Conservation (phyloP, 1,140 invertebrate species). For the Diachasmimorpha longicaudata region DNA sequence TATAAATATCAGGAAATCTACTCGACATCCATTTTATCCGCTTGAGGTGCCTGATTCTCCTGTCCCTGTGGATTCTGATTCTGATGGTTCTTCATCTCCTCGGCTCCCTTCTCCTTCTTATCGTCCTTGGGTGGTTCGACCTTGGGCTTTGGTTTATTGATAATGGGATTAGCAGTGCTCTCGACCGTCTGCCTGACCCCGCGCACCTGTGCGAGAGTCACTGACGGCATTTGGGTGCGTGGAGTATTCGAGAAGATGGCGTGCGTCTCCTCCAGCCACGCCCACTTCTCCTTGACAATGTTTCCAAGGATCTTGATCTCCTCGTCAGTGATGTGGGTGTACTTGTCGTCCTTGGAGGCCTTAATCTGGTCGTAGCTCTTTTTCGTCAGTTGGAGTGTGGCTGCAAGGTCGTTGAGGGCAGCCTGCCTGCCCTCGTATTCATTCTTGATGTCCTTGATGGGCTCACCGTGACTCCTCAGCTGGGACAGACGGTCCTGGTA, state of each 20-base stretch:
- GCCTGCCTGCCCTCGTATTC: constrained; percentile 80
- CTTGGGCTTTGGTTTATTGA: constrained; percentile 88
- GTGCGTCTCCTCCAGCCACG: constrained; percentile 79
- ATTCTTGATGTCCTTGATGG: constrained; percentile 78
- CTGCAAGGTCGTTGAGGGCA: constrained; percentile 79
- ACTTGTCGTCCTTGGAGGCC: constrained; percentile 74
- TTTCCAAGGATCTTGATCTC: constrained; percentile 78
- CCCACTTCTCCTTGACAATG: constrained; percentile 62
- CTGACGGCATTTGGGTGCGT: constrained; percentile 71
- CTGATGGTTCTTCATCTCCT: constrained; percentile 49
- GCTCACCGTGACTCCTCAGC: constrained; percentile 77
- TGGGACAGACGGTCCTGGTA: constrained; percentile 55
- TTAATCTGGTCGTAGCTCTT: constrained; percentile 76
- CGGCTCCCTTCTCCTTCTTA: constrained; percentile 46
- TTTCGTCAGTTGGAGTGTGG: constrained; percentile 73
- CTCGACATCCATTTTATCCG: constrained; percentile 66
- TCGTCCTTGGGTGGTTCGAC: constrained; percentile 60
- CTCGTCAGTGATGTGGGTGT: constrained; percentile 79
- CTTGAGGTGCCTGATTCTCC: constrained; percentile 60
- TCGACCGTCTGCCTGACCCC: constrained; percentile 77
- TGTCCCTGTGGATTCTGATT: constrained; percentile 43
- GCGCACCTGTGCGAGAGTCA: constrained; percentile 79
- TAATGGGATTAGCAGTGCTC: constrained; percentile 71
- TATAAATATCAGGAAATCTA: constrained; percentile 23
- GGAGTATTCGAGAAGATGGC: constrained; percentile 67